These are phyloP conservation scores for Antennarius maculatus DNA, from an alignment of 2,797 vertebrate genomes.

Conservation along the genomic window DNA sequence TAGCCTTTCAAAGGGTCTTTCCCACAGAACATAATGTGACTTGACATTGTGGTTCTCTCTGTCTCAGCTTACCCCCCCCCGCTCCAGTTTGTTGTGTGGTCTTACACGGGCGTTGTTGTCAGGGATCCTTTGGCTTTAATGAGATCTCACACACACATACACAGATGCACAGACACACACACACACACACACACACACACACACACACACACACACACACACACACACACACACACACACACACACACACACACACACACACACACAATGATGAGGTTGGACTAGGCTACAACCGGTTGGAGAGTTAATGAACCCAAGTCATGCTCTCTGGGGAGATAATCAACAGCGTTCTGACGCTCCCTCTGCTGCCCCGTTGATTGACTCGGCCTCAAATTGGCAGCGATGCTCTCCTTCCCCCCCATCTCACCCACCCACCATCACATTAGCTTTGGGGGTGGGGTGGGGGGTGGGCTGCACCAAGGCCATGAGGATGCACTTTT, in stretches of 20 bases:
- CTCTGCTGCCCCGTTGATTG: slow-evolving; percentile 61
- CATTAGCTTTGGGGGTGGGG: too few relatives aligned
- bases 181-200: slow-evolving; percentile 32
- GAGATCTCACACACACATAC: slow-evolving; percentile 39
- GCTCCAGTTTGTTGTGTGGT: slow-evolving; percentile 37
- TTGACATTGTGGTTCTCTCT: slow-evolving; percentile 26
- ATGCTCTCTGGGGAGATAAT: slow-evolving; percentile 56
- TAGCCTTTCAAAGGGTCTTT: neutral
- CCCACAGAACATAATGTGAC: slow-evolving; percentile 14
- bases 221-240: slow-evolving; percentile 34
- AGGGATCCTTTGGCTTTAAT: slow-evolving; percentile 54
- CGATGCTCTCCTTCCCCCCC: slow-evolving; percentile 49
- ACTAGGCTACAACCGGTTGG: slow-evolving; percentile 47
- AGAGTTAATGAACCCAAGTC: slow-evolving; percentile 65
- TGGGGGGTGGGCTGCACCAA: slow-evolving; percentile 34
- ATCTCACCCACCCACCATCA: neutral
- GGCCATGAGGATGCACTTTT: slow-evolving; percentile 43
- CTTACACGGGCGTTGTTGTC: slow-evolving; percentile 37
- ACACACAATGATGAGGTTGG: slow-evolving; percentile 35
- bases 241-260: slow-evolving; percentile 34
- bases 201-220: slow-evolving; percentile 30
- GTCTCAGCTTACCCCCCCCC: slow-evolving; percentile 8
- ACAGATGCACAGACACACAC: slow-evolving; percentile 34
- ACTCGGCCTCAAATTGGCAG: slow-evolving; percentile 69
- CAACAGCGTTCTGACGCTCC: slow-evolving; percentile 57